Percentiles rank a stretch among this genome's conserved stretches.
Conservation (phyloP, 2,888 invertebrate species). For the Tipula lateralis region DNA sequence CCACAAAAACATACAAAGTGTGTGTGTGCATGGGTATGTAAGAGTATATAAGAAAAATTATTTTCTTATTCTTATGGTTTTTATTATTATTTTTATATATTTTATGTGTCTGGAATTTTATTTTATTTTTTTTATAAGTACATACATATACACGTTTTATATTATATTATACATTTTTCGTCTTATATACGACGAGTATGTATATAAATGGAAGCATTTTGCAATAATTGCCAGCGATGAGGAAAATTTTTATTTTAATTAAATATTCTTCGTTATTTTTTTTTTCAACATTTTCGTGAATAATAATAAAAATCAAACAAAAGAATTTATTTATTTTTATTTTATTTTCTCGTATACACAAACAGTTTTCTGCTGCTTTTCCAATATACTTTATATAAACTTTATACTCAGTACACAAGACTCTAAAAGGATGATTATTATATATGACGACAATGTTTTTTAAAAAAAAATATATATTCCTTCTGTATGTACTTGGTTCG, state of each 20-base stretch:
- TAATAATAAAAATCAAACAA: constrained; percentile 19
- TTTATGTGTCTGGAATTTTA: neutral
- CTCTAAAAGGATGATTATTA: neutral
- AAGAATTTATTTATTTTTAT: constrained; percentile 13
- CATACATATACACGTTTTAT: neutral
- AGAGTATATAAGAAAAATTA: neutral
- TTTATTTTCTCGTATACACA: neutral
- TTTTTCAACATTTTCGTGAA: constrained; percentile 15
- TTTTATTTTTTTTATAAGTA: neutral
- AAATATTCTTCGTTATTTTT: constrained; percentile 20
- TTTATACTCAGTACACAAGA: neutral
- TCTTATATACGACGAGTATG: neutral
- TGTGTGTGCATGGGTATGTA: neutral
- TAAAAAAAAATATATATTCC: neutral
- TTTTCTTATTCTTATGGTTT: constrained; percentile 11
- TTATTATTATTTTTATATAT: constrained; percentile 24
- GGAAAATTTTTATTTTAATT: constrained; percentile 29
- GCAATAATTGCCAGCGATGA: constrained; percentile 26
- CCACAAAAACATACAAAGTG: neutral
- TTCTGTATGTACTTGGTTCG: neutral
- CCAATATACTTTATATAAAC: neutral
- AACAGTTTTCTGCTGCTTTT: neutral
- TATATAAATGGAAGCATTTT: constrained; percentile 25
- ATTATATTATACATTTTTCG: neutral
- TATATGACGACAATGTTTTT: neutral